Evolutionary conservation across 2,113 vertebrate species (phyloP).

Genomic region (Pelobates fuscus): DNA sequence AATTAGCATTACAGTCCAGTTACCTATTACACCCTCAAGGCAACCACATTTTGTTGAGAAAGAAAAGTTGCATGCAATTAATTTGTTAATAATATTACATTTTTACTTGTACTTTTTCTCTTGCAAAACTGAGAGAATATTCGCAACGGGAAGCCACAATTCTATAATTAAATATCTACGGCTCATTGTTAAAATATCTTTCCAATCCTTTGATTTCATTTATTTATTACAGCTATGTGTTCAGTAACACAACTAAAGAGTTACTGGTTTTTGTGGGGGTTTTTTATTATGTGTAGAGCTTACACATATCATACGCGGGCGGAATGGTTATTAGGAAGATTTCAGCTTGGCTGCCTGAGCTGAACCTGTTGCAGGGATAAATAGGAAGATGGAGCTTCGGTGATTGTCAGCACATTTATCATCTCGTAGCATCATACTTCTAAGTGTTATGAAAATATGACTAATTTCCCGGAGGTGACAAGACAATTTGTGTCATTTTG

Average conservation of each 20-base stretch:
- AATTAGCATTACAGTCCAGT: too few species aligned
- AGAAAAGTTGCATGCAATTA: too few species aligned
- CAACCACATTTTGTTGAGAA: too few species aligned
- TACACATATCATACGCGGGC: slow-evolving; percentile 1
- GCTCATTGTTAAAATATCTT: too few species aligned
- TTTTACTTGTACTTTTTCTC: too few species aligned
- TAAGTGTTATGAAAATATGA: slow-evolving; percentile 41
- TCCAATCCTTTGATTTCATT: too few species aligned
- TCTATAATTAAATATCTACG: too few species aligned
- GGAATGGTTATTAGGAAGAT: slow-evolving; percentile 22
- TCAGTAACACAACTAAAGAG: not conserved
- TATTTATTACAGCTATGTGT: too few species aligned
- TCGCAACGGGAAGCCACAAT: too few species aligned
- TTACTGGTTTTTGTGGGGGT: not conserved
- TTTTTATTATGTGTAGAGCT: not conserved
- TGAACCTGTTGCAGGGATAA: slow-evolving; percentile 30
- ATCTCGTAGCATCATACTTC: slow-evolving; percentile 17
- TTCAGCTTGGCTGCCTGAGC: slow-evolving; percentile 37
- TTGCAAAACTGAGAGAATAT: too few species aligned
- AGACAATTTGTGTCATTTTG: slow-evolving; percentile 43
- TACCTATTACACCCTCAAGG: too few species aligned
- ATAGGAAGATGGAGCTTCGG: slow-evolving; percentile 1
- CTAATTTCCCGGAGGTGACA: slow-evolving; percentile 40
- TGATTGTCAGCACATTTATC: slow-evolving; percentile 31
- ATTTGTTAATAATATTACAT: too few species aligned